Evolutionary conservation across 2,888 invertebrate genomes (phyloP), one percentile per base, ranked within the genome.

Genomic region (Tuta absoluta): DNA sequence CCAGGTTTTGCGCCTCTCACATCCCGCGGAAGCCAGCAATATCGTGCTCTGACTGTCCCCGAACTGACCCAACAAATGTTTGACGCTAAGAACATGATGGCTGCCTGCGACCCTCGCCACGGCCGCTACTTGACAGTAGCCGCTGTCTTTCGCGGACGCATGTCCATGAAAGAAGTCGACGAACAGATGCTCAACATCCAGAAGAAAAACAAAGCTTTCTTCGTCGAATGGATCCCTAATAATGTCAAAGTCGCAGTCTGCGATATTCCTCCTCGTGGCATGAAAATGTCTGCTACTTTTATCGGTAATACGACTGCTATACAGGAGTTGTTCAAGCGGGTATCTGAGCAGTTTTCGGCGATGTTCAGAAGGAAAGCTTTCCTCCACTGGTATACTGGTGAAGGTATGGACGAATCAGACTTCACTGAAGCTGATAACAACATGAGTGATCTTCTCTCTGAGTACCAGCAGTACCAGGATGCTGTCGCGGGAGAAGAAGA

Each of bases 51-150:
- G 7, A 96, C 97, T 0, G 98, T 98, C 0, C 96, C 97, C 0
- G 98, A 98, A 84, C 91, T 98, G 37, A 97, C 97, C 0, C 94
- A 95, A 72, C 96, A 96, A 82, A 96, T 96, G 96, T 98, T 98
- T 79, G 97, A 98, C 79, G 96, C 97, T 7, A 98, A 97, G 85
- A 98, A 98, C 86, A 98, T 98, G 98, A 98, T 98, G 98, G 97
- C 97, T 4, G 98, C 98, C 8, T 98, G 97, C 78, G 96, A 98
- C 81, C 98, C 98, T 0, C 93, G 97, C 19, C 96, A 96, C 79
- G 97, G 97, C 17, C 93, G 97, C 62, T 98, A 98, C 78, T 87
- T 98, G 41, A 97, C 97, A 0, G 97, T 97, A 0, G 97, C 97
- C 0, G 96, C 96, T 5, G 95, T 97, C 63, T 97, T 97, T 92